A percentile compares a stretch with the other conserved stretches of the same genome.
These are phyloP conservation scores for Poeciliopsis presidionis DNA, from an alignment of 2,797 vertebrate species.

Conservation along the genomic window DNA sequence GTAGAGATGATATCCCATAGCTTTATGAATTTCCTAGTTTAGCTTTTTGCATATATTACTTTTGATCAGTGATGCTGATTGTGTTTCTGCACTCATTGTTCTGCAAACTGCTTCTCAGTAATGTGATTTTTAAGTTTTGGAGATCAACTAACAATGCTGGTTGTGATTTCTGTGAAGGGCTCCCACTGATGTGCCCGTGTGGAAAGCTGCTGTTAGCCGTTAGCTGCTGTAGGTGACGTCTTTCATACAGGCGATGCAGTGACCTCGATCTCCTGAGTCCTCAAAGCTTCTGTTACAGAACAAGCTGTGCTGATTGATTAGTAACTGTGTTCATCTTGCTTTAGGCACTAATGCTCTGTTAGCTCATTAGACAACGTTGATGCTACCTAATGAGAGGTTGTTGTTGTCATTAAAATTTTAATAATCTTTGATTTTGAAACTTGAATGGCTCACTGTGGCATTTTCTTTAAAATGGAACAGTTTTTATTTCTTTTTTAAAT, in stretches of 20 bases:
- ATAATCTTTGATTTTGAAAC: slow-evolving; percentile 30
- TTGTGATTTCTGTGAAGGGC: slow-evolving; percentile 32
- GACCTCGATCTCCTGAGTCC: slow-evolving; percentile 23
- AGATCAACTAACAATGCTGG: slow-evolving; percentile 31
- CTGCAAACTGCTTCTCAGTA: slow-evolving; percentile 47
- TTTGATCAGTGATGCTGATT: slow-evolving; percentile 52
- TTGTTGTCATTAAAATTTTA: slow-evolving; percentile 39
- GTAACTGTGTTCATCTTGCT: slow-evolving; percentile 13
- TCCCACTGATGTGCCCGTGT: slow-evolving; percentile 20
- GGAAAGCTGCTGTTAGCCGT: slow-evolving; percentile 33
- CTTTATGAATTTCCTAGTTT: slow-evolving; percentile 48
- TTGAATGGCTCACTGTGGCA: background rate
- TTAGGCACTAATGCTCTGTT: slow-evolving; percentile 4
- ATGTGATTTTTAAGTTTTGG: slow-evolving; percentile 39
- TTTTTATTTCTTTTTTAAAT: background rate
- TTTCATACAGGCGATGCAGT: slow-evolving; percentile 47
- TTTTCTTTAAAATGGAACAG: background rate
- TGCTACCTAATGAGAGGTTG: slow-evolving; percentile 19
- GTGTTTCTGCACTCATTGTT: slow-evolving; percentile 63
- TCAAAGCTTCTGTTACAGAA: slow-evolving; percentile 35
- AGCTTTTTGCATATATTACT: slow-evolving; percentile 39
- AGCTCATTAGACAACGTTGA: slow-evolving; percentile 9
- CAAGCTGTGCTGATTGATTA: slow-evolving; percentile 14
- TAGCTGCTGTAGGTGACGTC: slow-evolving; percentile 9
- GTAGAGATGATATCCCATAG: slow-evolving; percentile 29